These are phyloP conservation scores for Oligia latruncula DNA, from an alignment of 2,888 invertebrate species.

Conservation along the genomic window DNA sequence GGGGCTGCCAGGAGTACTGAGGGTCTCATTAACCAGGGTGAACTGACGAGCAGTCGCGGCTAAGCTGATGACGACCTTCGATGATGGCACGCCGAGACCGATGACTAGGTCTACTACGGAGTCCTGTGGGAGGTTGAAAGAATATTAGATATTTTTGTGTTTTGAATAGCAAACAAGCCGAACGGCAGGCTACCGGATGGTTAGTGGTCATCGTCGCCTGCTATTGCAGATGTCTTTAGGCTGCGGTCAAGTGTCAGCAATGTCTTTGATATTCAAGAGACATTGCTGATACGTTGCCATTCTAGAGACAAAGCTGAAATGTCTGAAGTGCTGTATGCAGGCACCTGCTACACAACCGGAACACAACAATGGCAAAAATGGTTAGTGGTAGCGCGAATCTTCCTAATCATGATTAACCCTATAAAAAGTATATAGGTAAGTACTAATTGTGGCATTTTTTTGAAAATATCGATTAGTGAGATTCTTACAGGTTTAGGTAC, in stretches of 20 bases:
- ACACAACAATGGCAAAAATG: too few relatives aligned
- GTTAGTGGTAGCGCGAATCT: too few relatives aligned
- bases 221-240: neutral
- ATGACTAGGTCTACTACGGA: conserved; percentile 93
- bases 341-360: too few relatives aligned
- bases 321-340: too few relatives aligned
- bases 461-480: neutral
- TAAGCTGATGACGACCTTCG: conserved; percentile 93
- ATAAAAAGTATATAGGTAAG: too few relatives aligned
- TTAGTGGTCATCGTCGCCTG: neutral
- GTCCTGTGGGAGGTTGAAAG: conserved; percentile 87
- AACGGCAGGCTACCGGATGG: neutral
- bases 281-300: neutral
- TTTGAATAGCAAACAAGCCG: neutral
- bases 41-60: conserved; percentile 93
- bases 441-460: neutral
- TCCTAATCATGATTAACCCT: too few relatives aligned
- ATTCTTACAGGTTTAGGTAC: neutral
- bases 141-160: neutral
- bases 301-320: too few relatives aligned
- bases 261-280: neutral
- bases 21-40: conserved; percentile 91
- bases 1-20: conserved; percentile 93
- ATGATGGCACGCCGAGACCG: conserved; percentile 92
- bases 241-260: neutral